Evolutionary conservation across 2,888 invertebrate genomes (phyloP).

Genomic region (Microdon myrmicae): DNA sequence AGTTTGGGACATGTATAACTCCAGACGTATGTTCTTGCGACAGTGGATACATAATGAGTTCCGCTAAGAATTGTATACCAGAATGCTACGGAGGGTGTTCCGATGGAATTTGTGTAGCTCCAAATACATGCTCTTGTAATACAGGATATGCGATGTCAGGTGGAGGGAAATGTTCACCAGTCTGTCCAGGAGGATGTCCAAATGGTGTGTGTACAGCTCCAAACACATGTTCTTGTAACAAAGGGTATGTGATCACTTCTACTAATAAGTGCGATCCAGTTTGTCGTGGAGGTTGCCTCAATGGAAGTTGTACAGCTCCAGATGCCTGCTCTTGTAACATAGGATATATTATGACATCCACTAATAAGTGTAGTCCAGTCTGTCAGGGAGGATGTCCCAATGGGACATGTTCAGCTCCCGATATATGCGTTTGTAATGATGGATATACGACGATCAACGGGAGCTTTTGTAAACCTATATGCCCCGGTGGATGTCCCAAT

Average conservation of each 20-base stretch:
- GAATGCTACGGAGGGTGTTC: slow-evolving; percentile 56
- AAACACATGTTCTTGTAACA: slow-evolving; percentile 33
- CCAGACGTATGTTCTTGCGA: slow-evolving; percentile 56
- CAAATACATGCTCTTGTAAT: slow-evolving; percentile 57
- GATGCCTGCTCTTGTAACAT: slow-evolving; percentile 63
- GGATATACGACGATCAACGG: slow-evolving; percentile 26
- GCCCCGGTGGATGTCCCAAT: slow-evolving; percentile 58
- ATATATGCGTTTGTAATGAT: slow-evolving; percentile 55
- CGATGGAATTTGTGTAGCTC: slow-evolving; percentile 57
- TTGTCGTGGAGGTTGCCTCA: slow-evolving; percentile 55
- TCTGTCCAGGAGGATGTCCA: slow-evolving; percentile 54
- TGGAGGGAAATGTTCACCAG: slow-evolving; percentile 46
- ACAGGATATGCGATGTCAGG: slow-evolving; percentile 18
- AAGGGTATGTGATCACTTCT: slow-evolving; percentile 23
- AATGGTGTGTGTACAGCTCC: slow-evolving; percentile 33
- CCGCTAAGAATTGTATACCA: slow-evolving; percentile 53
- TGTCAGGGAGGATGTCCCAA: slow-evolving; percentile 54
- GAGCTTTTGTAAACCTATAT: slow-evolving; percentile 38
- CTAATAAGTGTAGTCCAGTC: slow-evolving; percentile 48
- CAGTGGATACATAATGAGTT: slow-evolving; percentile 5
- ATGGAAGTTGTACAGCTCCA: slow-evolving; percentile 59
- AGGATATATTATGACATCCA: slow-evolving; percentile 66
- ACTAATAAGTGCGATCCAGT: slow-evolving; percentile 52
- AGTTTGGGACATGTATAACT: slow-evolving; percentile 58
- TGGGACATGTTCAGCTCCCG: slow-evolving; percentile 59